phyloP scores from a whole-genome alignment of 1,140 invertebrate genomes.

The Ctenoplectra terminalis region DNA sequence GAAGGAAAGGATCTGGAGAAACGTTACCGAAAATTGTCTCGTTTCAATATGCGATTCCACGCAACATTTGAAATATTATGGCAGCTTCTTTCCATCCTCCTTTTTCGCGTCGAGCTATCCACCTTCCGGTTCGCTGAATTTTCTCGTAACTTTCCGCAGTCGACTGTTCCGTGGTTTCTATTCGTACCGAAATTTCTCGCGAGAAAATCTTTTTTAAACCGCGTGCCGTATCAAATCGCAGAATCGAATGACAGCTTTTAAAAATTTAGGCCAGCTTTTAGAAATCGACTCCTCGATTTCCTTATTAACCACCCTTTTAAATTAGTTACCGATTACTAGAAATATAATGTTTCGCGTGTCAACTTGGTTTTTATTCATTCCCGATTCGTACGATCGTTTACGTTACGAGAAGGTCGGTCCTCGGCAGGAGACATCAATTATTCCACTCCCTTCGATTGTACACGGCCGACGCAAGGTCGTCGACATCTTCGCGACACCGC shows the following conservation, averaged over 20 bases:
- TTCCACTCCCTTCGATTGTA: not conserved
- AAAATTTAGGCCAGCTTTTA: not conserved
- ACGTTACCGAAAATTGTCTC: not conserved
- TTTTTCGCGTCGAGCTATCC: not conserved
- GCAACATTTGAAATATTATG: not conserved
- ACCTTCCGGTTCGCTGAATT: conserved; percentile 30
- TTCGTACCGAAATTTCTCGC: conserved; percentile 57
- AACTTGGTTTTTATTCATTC: not conserved
- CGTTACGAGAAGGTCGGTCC: not conserved
- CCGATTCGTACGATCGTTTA: not conserved
- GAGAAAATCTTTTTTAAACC: conserved; percentile 38
- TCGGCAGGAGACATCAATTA: not conserved
- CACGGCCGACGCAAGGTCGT: not conserved
- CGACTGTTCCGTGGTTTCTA: conserved; percentile 34
- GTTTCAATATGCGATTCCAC: not conserved
- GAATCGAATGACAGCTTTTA: not conserved
- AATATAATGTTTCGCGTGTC: too few species aligned
- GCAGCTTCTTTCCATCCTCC: not conserved
- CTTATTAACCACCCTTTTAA: too few species aligned
- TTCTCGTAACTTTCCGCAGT: conserved; percentile 39
- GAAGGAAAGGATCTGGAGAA: too few species aligned
- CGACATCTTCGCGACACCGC: not conserved
- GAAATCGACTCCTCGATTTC: too few species aligned
- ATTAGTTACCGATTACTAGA: too few species aligned
- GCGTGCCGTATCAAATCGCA: not conserved